Base-by-base conservation (phyloP, 2,797 vertebrate species). In the Sparus aurata region DNA sequence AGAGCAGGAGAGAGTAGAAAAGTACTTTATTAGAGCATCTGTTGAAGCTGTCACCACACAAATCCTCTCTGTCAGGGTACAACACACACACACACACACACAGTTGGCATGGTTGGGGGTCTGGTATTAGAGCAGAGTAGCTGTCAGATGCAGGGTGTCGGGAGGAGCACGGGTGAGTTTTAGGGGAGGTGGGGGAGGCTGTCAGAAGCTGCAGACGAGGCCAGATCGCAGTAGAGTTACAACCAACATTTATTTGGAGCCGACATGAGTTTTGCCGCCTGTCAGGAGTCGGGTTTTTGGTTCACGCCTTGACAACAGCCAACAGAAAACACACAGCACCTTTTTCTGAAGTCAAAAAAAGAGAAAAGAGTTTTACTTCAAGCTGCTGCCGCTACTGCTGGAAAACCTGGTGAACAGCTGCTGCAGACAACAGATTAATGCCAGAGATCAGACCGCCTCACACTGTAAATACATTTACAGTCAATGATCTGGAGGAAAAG, bases 201-300 rank as follows among this genome's bases (percentile, higher is more conserved):
- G 91, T 90, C 87, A 85, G 85, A 66, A 66, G 85, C 86, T 73
- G 68, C 77, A 89, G 88, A 78, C 85, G 50, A 87, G 89, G 85
- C 88, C 81, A 77, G 85, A 84, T 85, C 75, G 47, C 88, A 93
- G 92, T 92, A 92, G 88, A 94, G 90, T 94, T 94, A 83, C 93
- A 91, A 93, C 91, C 82, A 85, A 72, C 89, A 73, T 92, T 93
- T 92, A 91, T 93, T 88, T 52, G 78, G 85, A 87, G 86, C 66
- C 69, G 75, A 76, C 1, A 13, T 78, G 83, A 82, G 80, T 78
- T 89, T 84, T 65, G 68, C 74, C 12, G 63, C 69, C 76, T 90
- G 92, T 92, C 92, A 91, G 84, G 69, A 80, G 73, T 69, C 68
- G 2, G 63, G 66, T 87, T 87, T 34, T 82, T 65, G 79, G 70